phyloP scores from a whole-genome alignment of 2,797 vertebrate species.

The Gymnoscopelus braueri region DNA sequence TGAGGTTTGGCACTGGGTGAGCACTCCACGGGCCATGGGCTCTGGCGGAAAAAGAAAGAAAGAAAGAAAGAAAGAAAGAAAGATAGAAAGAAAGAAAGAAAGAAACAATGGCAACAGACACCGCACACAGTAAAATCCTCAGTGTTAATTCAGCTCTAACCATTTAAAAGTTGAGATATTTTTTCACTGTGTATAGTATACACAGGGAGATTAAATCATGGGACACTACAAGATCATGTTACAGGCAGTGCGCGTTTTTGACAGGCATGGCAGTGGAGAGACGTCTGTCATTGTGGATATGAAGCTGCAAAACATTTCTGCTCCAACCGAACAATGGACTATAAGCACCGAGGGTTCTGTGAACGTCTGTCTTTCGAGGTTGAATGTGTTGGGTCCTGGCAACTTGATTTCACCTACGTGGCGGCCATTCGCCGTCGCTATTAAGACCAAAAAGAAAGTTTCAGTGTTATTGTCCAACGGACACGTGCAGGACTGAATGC shows the following conservation, averaged over 20 bases:
- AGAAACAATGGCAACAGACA: neutral
- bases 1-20: constrained; percentile 71
- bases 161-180: too few relatives aligned
- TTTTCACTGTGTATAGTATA: neutral
- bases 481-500: constrained; percentile 34
- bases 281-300: constrained; percentile 53
- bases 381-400: constrained; percentile 40
- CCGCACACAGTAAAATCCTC: too few relatives aligned
- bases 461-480: constrained; percentile 23
- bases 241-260: constrained; percentile 52
- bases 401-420: constrained; percentile 49
- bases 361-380: constrained; percentile 29
- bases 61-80: constrained; percentile 22
- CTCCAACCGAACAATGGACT: constrained; percentile 46
- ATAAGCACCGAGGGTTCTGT: constrained; percentile 55
- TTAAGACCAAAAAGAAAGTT: constrained; percentile 43
- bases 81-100: constrained; percentile 4
- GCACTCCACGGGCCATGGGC: constrained; percentile 40
- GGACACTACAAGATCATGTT: constrained; percentile 27
- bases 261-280: constrained; percentile 57
- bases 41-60: constrained; percentile 23
- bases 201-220: constrained; percentile 23
- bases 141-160: too few relatives aligned
- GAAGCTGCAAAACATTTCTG: constrained; percentile 55
- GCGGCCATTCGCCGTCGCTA: constrained; percentile 36